phyloP scores from a whole-genome alignment of 1,140 invertebrate genomes.

The Brachionus calyciflorus region DNA sequence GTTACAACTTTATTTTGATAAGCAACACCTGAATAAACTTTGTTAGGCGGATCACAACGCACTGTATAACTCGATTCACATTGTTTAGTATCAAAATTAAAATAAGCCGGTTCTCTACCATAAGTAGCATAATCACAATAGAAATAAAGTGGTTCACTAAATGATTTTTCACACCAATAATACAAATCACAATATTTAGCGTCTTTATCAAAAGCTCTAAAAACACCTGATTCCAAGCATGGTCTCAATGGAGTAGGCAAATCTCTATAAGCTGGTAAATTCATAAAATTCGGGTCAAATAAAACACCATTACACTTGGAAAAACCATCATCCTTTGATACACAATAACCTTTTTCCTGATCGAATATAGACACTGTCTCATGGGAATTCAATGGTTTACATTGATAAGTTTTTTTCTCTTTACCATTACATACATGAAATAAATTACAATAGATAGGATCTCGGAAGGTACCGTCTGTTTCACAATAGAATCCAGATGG shows the following conservation, averaged over 20 bases:
- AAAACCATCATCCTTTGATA: neutral
- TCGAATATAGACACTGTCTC: conserved; percentile 20
- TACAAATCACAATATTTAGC: conserved; percentile 43
- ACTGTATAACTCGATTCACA: conserved; percentile 4
- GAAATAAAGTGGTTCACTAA: conserved; percentile 37
- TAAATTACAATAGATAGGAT: conserved; percentile 45
- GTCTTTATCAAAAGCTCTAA: conserved; percentile 6
- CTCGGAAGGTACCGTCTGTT: neutral
- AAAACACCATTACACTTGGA: conserved; percentile 33
- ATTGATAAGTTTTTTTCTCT: conserved; percentile 13
- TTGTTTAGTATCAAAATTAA: conserved; percentile 21
- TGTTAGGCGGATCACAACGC: neutral
- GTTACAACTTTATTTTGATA: neutral
- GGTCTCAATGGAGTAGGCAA: neutral
- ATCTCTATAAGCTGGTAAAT: conserved; percentile 37
- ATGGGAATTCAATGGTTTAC: neutral
- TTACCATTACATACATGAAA: conserved; percentile 19
- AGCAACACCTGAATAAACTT: neutral
- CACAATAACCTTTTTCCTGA: neutral
- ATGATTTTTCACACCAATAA: conserved; percentile 38
- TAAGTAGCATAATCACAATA: conserved; percentile 42
- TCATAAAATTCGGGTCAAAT: conserved; percentile 43
- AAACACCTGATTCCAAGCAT: conserved; percentile 17
- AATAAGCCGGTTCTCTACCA: conserved; percentile 21
- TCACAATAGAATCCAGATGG: conserved; percentile 42